Base-by-base conservation (phyloP, 2,888 invertebrate species). In the Heteromurus nitidus region DNA sequence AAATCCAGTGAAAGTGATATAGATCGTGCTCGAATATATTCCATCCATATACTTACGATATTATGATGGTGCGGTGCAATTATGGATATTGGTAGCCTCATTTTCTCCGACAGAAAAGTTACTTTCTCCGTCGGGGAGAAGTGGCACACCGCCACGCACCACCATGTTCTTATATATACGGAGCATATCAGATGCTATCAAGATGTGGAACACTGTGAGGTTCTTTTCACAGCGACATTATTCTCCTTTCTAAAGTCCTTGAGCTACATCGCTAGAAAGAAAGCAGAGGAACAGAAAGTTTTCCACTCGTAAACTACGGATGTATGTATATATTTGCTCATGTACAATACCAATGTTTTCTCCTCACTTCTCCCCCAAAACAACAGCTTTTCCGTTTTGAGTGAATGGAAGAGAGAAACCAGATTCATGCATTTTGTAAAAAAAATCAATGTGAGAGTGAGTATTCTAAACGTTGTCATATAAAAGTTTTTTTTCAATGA, bases 161-260 rank as follows among this genome's bases (percentile, higher is more conserved):
- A 28, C 47, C 3, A 5, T 36, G 22, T 9, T 62, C 9, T 18
- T 13, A 30, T 30, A 7, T 18, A 26, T 62, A 7, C 5, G 11
- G 16, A 62, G 26, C 64, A 22, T 64, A 20, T 18, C 9, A 18
- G 22, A 22, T 16, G 30, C 9, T 64, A 28, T 11, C 13, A 28
- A 24, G 28, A 62, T 28, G 31, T 36, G 16, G 53, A 18, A 53
- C 18, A 22, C 36, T 36, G 53, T 18, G 20, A n/a, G n/a, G 62
- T 11, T 1, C 31, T 20, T 62, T 62, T 62, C 24, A n/a, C n/a
- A 50, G 20, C 16, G 31, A 13, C 68, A 47, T 69, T 69, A 68
- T 50, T 44, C 68, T 28, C 76, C 28, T 75, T 31, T 60, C 60
- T 47, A 70, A 69, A 79, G 79, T 79, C 79, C 79, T 79, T 79